phyloP scores from a whole-genome alignment of 2,888 invertebrate genomes.

The Caenorhabditis macrosperma region DNA sequence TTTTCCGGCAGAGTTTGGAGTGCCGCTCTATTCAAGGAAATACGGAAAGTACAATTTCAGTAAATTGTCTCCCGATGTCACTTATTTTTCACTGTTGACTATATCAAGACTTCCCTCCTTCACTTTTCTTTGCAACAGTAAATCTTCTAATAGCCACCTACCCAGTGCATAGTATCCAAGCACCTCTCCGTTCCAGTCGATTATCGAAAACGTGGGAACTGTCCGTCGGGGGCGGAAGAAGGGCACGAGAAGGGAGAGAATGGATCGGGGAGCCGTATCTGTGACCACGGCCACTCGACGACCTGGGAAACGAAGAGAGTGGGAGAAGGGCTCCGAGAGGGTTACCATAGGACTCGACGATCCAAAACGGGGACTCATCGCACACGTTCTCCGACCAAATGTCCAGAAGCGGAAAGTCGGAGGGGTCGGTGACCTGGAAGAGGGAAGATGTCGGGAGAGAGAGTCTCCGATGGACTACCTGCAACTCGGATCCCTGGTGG shows the following conservation, averaged over 20 bases:
- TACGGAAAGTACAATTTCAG: too few species aligned
- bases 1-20: too few species aligned
- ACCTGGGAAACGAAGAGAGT: slow-evolving; percentile 44
- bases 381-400: slow-evolving; percentile 75
- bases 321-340: not conserved
- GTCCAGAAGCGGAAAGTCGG: slow-evolving; percentile 76
- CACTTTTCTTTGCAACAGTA: too few species aligned
- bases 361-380: slow-evolving; percentile 65
- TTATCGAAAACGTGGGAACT: slow-evolving; percentile 56
- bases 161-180: slow-evolving; percentile 59
- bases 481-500: slow-evolving; percentile 73
- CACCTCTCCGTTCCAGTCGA: slow-evolving; percentile 68
- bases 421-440: slow-evolving; percentile 75
- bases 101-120: not conserved
- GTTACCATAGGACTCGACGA: slow-evolving; percentile 65
- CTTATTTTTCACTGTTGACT: too few species aligned
- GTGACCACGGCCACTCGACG: slow-evolving; percentile 63
- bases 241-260: slow-evolving; percentile 55
- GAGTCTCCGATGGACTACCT: slow-evolving; percentile 59
- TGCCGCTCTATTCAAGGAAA: too few species aligned
- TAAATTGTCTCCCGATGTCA: too few species aligned
- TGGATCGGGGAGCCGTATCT: slow-evolving; percentile 55
- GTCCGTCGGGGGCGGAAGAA: slow-evolving; percentile 54
- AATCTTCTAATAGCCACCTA: not conserved
- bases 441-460: not conserved